A percentile compares a stretch with the other conserved stretches of the same genome.
These are phyloP conservation scores for Xiphophorus couchianus DNA, from an alignment of 2,113 vertebrate species.

Conservation along the genomic window DNA sequence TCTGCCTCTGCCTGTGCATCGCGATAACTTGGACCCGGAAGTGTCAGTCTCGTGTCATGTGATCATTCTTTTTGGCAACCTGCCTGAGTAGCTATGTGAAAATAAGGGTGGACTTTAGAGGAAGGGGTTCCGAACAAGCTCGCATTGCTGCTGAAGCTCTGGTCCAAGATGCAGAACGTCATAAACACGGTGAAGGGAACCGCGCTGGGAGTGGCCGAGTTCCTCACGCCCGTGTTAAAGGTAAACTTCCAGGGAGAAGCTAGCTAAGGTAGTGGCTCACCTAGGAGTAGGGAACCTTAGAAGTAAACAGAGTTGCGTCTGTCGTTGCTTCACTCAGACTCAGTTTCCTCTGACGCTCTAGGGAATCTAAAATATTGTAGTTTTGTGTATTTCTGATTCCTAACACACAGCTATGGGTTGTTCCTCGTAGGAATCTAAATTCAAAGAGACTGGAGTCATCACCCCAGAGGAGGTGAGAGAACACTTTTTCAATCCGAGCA, in stretches of 20 bases:
- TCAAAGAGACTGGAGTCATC: slow-evolving; percentile 98
- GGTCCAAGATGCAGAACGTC: slow-evolving; percentile 92
- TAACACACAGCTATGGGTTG: background rate
- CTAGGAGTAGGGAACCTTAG: background rate
- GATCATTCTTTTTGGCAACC: slow-evolving; percentile 34
- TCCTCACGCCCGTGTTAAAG: slow-evolving; percentile 95
- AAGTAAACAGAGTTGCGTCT: background rate
- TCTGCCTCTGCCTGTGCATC: slow-evolving; percentile 4
- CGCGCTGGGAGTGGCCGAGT: slow-evolving; percentile 95
- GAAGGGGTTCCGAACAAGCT: background rate
- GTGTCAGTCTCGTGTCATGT: slow-evolving; percentile 64
- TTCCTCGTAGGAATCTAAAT: slow-evolving; percentile 91
- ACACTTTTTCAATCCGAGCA: background rate
- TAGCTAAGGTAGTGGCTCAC: slow-evolving; percentile 32
- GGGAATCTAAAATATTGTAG: background rate
- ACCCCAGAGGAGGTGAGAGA: slow-evolving; percentile 94
- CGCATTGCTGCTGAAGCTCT: background rate
- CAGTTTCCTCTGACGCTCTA: background rate
- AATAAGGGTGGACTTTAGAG: slow-evolving; percentile 18
- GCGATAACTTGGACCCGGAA: slow-evolving; percentile 68
- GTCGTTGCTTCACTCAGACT: background rate
- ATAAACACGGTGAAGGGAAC: slow-evolving; percentile 97
- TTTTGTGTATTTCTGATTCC: background rate
- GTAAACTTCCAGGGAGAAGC: slow-evolving; percentile 73
- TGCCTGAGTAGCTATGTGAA: slow-evolving; percentile 28